Percentiles rank a stretch among this genome's conserved stretches.
Evolutionary conservation across 1,140 invertebrate genomes (phyloP).

Genomic region (Kradibia gibbosae): DNA sequence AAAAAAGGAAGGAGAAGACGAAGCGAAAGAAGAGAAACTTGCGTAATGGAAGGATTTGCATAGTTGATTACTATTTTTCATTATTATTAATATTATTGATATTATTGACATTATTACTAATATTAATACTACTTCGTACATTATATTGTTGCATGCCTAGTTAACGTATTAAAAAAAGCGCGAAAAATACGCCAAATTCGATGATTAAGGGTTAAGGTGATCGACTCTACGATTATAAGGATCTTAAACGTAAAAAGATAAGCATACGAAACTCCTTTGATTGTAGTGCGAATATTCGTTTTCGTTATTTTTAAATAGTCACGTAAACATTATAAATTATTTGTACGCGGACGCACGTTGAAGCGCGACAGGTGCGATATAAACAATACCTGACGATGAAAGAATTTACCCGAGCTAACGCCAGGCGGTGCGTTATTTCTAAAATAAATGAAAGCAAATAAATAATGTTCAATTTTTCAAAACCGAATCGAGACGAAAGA

Average conservation of each 20-base stretch:
- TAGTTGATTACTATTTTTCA: slow-evolving; percentile 68
- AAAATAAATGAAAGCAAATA: background rate
- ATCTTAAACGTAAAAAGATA: slow-evolving; percentile 51
- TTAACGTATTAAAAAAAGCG: slow-evolving; percentile 63
- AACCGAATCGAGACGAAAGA: slow-evolving; percentile 1
- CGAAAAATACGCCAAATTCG: slow-evolving; percentile 48
- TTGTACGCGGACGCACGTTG: background rate
- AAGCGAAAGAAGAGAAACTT: slow-evolving; percentile 49
- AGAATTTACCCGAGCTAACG: background rate
- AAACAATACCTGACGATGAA: background rate
- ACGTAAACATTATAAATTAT: slow-evolving; percentile 9
- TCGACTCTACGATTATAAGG: slow-evolving; percentile 44
- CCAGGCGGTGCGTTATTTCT: background rate
- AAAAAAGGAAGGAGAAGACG: too few relatives aligned
- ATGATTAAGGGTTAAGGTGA: slow-evolving; percentile 41
- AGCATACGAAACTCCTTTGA: slow-evolving; percentile 55
- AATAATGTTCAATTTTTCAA: background rate
- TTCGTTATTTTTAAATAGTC: slow-evolving; percentile 48
- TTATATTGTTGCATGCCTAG: slow-evolving; percentile 71
- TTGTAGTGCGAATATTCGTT: slow-evolving; percentile 60
- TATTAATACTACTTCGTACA: slow-evolving; percentile 60
- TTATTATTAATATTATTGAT: slow-evolving; percentile 53
- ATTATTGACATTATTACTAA: too few relatives aligned
- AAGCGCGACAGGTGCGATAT: background rate
- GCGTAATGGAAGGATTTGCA: slow-evolving; percentile 48